Evolutionary conservation across 2,888 invertebrate species (phyloP), one percentile per base, ranked within the genome.

Genomic region (Tetragonisca angustula): DNA sequence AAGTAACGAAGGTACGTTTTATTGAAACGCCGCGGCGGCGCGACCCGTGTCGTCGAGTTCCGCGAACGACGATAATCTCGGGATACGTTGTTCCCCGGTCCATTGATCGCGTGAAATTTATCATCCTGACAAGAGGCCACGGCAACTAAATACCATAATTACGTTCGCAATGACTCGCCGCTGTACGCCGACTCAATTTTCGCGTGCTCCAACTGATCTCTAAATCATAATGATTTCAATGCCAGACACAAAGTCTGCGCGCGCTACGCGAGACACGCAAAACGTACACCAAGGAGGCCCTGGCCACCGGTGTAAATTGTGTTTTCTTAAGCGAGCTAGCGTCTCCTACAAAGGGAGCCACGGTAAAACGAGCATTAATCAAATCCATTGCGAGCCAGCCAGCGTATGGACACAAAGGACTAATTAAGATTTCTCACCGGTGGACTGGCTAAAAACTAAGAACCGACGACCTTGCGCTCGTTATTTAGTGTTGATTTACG

Each of bases 361-460:
- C 87, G 76, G 74, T 86, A 82, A 89, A 87, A 76, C 84, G 82
- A 62, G 80, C 90, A 89, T 89, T 89, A 89, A 89, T 89, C 89
- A 89, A 90, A 89, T 79, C 79, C 81, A 81, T 77, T 71, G 81
- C 84, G 74, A 71, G 79, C 65, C 76, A 77, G 62, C 77, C 71
- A 72, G 62, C 43, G 68, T 43, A 32, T 56, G 71, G 67, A 81
- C 81, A 87, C 90, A 90, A 89, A 90, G 90, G 84, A 71, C 80
- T 90, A 89, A 89, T 89, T 89, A 90, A 89, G 89, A 89, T 90
- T 90, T 89, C 89, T 82, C 82, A 84, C 77, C 65, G 62, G 27
- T 56, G 65, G 36, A 4, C 50, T 62, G 50, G 50, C 67, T 56
- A 72, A 75, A 72, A 78, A 78, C 73, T 71, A 50, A n/a, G 70